Conservation (phyloP, 2,113 vertebrate genomes). For the Siphamia tubifer region DNA sequence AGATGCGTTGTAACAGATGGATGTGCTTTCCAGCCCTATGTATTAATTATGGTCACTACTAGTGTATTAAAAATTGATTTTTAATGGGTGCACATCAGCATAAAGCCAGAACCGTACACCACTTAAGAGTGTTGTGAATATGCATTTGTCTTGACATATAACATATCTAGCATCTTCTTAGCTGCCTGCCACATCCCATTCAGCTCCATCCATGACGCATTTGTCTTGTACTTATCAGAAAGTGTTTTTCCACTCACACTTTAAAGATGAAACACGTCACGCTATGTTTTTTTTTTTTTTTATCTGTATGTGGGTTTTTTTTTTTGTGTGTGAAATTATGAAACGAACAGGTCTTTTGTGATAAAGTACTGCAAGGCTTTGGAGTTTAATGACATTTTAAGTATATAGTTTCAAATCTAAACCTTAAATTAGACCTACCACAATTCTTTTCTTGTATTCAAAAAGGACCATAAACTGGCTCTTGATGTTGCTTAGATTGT, state of each 20-base stretch:
- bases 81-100: constrained; percentile 11
- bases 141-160: constrained; percentile 13
- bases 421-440: neutral
- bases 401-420: neutral
- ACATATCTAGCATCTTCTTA: neutral
- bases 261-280: neutral
- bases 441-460: neutral
- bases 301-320: too few species aligned
- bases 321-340: too few species aligned
- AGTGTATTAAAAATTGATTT: constrained; percentile 40
- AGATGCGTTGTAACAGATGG: constrained; percentile 36
- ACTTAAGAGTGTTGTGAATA: constrained; percentile 12
- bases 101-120: neutral
- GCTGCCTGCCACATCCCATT: neutral
- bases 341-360: too few species aligned
- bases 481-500: neutral
- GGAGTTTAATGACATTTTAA: neutral
- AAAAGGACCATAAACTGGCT: neutral
- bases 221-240: neutral
- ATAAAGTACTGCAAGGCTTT: neutral
- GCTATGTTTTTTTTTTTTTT: too few species aligned
- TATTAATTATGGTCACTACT: constrained; percentile 50
- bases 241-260: neutral
- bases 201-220: neutral
- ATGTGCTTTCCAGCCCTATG: constrained; percentile 8